Conservation (phyloP, 37 sponge, comb jelly and placozoan species). For the Agelas oroides region DNA sequence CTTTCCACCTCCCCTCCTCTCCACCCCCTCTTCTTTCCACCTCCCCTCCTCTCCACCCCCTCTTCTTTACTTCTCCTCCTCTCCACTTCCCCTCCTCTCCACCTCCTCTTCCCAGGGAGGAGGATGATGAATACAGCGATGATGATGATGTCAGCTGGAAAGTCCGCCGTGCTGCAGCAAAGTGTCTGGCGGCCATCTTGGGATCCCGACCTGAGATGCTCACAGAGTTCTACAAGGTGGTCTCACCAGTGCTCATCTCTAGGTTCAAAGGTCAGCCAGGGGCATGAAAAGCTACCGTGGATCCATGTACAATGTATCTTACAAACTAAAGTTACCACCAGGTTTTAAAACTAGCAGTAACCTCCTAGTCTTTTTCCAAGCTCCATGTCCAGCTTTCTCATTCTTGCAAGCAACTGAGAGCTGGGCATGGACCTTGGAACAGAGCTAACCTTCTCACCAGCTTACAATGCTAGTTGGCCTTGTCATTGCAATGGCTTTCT, state of each 20-base stretch:
- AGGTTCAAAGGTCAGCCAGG: slow-evolving; percentile 90
- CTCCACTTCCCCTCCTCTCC: not conserved
- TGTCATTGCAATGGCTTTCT: too few species aligned
- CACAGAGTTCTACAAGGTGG: slow-evolving; percentile 71
- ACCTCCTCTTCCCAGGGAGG: slow-evolving; percentile 41
- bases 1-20: not conserved
- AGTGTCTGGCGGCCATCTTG: slow-evolving; percentile 83
- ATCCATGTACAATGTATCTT: not conserved
- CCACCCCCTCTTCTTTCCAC: not conserved
- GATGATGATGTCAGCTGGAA: slow-evolving; percentile 99
- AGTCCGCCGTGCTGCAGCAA: slow-evolving; percentile 91
- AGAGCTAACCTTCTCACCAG: too few species aligned
- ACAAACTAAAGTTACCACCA: not conserved
- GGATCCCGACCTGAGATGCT: slow-evolving; percentile 91
- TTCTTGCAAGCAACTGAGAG: too few species aligned
- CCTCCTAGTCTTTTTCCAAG: not conserved
- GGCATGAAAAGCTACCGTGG: not conserved
- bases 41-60: not conserved
- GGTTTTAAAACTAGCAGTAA: not conserved
- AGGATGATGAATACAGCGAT: slow-evolving; percentile 98
- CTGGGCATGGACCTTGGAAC: too few species aligned
- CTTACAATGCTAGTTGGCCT: too few species aligned
- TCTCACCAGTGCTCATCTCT: slow-evolving; percentile 90
- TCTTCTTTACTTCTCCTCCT: not conserved
- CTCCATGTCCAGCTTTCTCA: too few species aligned